Conservation (phyloP, 2,113 vertebrate species). For the Prunella fulvescens region DNA sequence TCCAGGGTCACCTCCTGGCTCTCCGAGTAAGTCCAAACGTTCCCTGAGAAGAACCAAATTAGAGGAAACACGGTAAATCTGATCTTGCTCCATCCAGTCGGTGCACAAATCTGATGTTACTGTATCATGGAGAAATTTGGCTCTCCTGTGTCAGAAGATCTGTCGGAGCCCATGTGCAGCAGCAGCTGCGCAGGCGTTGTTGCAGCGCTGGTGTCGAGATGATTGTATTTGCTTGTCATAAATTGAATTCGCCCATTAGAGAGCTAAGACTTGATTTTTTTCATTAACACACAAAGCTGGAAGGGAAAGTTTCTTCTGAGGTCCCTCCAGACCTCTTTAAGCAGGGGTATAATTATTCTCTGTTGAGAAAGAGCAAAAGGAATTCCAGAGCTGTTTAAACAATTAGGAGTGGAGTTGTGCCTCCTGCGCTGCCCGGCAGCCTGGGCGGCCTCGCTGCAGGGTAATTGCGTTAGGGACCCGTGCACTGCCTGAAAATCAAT, state of each 20-base stretch:
- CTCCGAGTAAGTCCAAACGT: background rate
- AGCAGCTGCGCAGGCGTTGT: background rate
- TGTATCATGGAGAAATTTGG: background rate
- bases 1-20: background rate
- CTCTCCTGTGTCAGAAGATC: background rate
- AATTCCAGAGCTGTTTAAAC: constrained; percentile 34
- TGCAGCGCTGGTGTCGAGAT: background rate
- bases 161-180: background rate
- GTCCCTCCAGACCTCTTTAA: constrained; percentile 19
- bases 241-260: constrained; percentile 61
- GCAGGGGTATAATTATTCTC: background rate
- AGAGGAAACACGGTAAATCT: background rate
- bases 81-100: background rate
- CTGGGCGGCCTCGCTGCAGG: constrained; percentile 62
- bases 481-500: constrained; percentile 77
- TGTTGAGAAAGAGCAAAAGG: constrained; percentile 11
- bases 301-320: constrained; percentile 44
- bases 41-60: background rate
- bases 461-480: constrained; percentile 83
- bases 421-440: background rate
- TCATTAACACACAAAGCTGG: constrained; percentile 43
- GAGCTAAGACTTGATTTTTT: constrained; percentile 51
- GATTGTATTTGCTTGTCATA: constrained; percentile 41
- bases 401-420: background rate
- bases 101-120: background rate